Conservation (phyloP, 1,140 invertebrate species). For the Musca domestica region DNA sequence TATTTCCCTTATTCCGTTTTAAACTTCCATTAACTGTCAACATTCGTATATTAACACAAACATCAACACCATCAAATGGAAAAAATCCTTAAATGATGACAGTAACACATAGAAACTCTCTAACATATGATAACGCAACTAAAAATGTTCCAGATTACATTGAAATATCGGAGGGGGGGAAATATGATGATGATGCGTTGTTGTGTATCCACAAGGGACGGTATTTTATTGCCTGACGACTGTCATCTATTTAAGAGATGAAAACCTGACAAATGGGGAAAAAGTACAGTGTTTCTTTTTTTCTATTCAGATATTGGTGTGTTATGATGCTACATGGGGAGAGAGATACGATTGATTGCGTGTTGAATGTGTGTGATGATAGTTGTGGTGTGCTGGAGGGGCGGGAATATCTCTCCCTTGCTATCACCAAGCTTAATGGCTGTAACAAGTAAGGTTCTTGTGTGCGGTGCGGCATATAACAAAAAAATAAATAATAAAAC, state of each 20-base stretch:
- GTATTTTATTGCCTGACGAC: background rate
- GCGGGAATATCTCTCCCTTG: background rate
- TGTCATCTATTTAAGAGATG: conserved; percentile 8
- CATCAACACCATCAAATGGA: no score
- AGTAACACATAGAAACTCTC: no score
- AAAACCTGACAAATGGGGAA: background rate
- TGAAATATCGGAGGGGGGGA: no score
- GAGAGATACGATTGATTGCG: background rate
- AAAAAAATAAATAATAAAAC: background rate
- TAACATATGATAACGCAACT: no score
- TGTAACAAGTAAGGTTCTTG: conserved; percentile 1
- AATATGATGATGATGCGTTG: no score
- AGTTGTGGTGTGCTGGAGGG: background rate
- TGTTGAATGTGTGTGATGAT: background rate
- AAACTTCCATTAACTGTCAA: no score
- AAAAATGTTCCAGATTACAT: no score
- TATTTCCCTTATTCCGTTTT: no score
- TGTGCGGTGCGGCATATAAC: background rate
- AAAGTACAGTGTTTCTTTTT: background rate
- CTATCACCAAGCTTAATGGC: conserved; percentile 1
- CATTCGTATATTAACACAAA: no score
- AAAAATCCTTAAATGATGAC: no score
- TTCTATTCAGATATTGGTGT: background rate
- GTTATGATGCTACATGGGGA: background rate
- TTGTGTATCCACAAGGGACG: no score